Base-by-base conservation (phyloP, 1,140 invertebrate genomes). In the Rhynchophorus ferrugineus region DNA sequence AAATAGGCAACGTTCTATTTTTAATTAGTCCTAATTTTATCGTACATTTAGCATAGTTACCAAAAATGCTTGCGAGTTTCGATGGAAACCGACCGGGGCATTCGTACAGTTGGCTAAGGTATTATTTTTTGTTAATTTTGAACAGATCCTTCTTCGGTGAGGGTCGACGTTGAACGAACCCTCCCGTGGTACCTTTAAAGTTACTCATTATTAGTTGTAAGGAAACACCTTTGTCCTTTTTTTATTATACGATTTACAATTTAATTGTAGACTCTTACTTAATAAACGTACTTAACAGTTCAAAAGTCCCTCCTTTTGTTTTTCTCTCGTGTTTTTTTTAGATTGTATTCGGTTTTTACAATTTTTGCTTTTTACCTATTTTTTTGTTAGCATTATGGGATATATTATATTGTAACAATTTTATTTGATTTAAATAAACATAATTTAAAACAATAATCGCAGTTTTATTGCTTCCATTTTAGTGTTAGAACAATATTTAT, bases 1-100 rank as follows among this genome's bases (percentile, higher is more conserved):
- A 44, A 45, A 39, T 44, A 6, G 16, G 35, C 9, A 29, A 45
- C 19, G 36, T 11, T 33, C 13, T 33, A n/a, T n/a, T 6, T 36
- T 17, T 21, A 29, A n/a, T 42, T 54, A 37, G 54, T 48, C 53
- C 56, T 54, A 56, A 45, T 58, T 61, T 58, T 60, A 54, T 49
- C 42, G 50, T 53, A 50, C 52, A 41, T 48, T 60, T 59, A 56
- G 53, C 51, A 54, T 62, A 60, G 58, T 62, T 62, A 62, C 58
- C 58, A 52, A 36, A 29, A 54, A 34, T 53, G 55, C 46, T 44
- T 45, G 49, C 49, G 51, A 33, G 33, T 52, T 58, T 58, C 57
- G 54, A 58, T 54, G 49, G 37, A 45, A n/a, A n/a, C n/a, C n/a
- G n/a, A n/a, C n/a, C n/a, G n/a, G n/a, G n/a, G n/a, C n/a, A n/a